A percentile compares a stretch with the other conserved stretches of the same genome.
phyloP scores from a whole-genome alignment of 2,888 invertebrate species.

The Pheosia gnoma region DNA sequence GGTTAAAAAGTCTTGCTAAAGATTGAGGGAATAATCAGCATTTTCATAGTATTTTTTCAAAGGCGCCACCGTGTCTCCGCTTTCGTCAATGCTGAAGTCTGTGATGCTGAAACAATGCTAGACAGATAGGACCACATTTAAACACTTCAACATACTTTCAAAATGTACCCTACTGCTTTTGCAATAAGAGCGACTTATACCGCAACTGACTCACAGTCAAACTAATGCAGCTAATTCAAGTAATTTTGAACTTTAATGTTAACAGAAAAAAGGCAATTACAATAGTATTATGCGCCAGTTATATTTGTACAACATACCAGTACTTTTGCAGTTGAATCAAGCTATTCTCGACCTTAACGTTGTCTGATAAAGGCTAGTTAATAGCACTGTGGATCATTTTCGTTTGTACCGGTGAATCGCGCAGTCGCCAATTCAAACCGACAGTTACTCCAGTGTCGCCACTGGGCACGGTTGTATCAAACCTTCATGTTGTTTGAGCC shows the following conservation, averaged over 20 bases:
- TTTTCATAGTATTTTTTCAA: background rate
- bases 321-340: background rate
- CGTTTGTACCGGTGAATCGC: slow-evolving; percentile 53
- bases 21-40: background rate
- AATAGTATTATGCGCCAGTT: slow-evolving; percentile 26
- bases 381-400: background rate
- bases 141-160: slow-evolving; percentile 11
- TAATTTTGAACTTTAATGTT: slow-evolving; percentile 41
- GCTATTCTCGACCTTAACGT: background rate
- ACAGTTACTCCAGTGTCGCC: slow-evolving; percentile 74
- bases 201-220: slow-evolving; percentile 18
- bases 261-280: slow-evolving; percentile 35
- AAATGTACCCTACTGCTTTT: slow-evolving; percentile 31
- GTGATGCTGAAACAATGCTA: slow-evolving; percentile 61
- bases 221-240: slow-evolving; percentile 29
- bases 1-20: background rate
- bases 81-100: slow-evolving; percentile 68
- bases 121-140: slow-evolving; percentile 25
- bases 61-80: slow-evolving; percentile 67
- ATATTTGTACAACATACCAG: background rate
- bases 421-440: slow-evolving; percentile 64
- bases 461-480: slow-evolving; percentile 62
- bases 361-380: background rate
- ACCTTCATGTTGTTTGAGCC: slow-evolving; percentile 35
- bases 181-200: slow-evolving; percentile 11